Percentiles rank a stretch among this genome's conserved stretches.
These are phyloP conservation scores for Ornithorhynchus anatinus DNA, from an alignment of 2,113 vertebrate species.

Conservation along the genomic window DNA sequence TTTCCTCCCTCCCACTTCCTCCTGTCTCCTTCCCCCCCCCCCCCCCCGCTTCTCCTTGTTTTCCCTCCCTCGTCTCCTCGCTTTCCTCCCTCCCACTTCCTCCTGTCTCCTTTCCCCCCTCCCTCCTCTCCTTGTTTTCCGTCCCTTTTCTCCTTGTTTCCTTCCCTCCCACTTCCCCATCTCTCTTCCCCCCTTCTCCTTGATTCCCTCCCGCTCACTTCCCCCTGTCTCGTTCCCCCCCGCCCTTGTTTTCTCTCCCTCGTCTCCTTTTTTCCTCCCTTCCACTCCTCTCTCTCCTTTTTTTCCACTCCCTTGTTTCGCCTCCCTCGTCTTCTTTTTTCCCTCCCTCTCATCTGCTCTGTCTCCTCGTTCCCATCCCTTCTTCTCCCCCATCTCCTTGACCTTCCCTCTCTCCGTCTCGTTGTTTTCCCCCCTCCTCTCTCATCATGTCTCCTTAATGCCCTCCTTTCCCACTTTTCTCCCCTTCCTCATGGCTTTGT, in stretches of 20 bases:
- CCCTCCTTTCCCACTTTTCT: too few species aligned
- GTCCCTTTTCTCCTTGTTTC: not conserved
- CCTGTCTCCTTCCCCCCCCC: not conserved
- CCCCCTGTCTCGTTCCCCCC: not conserved
- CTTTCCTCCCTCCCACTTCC: not conserved
- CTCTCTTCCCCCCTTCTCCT: rapidly evolving
- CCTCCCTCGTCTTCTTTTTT: not conserved
- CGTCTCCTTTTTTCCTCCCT: not conserved
- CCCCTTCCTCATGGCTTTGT: too few species aligned
- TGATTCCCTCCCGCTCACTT: not conserved
- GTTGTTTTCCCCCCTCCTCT: too few species aligned
- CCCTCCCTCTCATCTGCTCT: not conserved
- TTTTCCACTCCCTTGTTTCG: not conserved
- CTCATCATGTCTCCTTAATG: too few species aligned
- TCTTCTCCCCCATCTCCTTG: too few species aligned
- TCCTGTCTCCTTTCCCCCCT: not conserved
- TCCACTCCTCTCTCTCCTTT: not conserved
- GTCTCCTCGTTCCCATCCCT: too few species aligned
- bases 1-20: not conserved
- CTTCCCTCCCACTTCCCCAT: not conserved
- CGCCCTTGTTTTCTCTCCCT: not conserved
- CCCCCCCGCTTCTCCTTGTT: not conserved
- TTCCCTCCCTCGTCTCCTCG: not conserved
- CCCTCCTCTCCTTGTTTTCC: not conserved
- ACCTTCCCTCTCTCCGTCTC: too few species aligned